These are phyloP conservation scores for Willowsia nigromaculata DNA, from an alignment of 2,888 invertebrate genomes.

Conservation along the genomic window DNA sequence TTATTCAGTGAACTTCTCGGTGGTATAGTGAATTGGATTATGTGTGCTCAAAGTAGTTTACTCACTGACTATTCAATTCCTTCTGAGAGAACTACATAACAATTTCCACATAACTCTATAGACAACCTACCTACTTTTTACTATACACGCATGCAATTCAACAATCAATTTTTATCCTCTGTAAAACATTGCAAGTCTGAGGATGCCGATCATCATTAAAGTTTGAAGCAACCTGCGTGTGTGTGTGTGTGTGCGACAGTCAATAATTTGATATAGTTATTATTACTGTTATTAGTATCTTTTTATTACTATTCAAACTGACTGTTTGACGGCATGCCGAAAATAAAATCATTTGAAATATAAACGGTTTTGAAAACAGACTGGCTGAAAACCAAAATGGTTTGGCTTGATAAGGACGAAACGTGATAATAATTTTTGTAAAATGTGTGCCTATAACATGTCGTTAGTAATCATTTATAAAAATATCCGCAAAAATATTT, in stretches of 20 bases:
- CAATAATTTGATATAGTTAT: conserved; percentile 45
- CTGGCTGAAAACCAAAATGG: background rate
- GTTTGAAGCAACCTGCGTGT: background rate
- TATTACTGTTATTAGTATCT: conserved; percentile 17
- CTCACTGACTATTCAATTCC: background rate
- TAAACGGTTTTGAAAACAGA: background rate
- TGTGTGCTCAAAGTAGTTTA: background rate
- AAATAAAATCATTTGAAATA: background rate
- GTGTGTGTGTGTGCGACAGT: background rate
- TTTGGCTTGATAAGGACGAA: background rate
- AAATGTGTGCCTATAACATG: background rate
- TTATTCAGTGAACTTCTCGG: background rate
- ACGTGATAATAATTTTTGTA: conserved; percentile 5
- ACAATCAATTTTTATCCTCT: conserved; percentile 23
- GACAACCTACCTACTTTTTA: background rate
- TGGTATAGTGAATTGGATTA: background rate
- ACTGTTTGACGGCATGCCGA: conserved; percentile 12
- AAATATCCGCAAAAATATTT: conserved; percentile 1
- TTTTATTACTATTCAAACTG: conserved; percentile 23
- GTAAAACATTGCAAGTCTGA: conserved; percentile 16
- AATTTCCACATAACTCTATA: background rate
- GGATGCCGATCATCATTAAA: conserved; percentile 17
- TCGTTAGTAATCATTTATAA: background rate
- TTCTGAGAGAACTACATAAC: background rate
- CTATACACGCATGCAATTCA: background rate